Evolutionary conservation across 1,140 invertebrate genomes (phyloP).

Genomic region (Phenacoccus solenopsis): DNA sequence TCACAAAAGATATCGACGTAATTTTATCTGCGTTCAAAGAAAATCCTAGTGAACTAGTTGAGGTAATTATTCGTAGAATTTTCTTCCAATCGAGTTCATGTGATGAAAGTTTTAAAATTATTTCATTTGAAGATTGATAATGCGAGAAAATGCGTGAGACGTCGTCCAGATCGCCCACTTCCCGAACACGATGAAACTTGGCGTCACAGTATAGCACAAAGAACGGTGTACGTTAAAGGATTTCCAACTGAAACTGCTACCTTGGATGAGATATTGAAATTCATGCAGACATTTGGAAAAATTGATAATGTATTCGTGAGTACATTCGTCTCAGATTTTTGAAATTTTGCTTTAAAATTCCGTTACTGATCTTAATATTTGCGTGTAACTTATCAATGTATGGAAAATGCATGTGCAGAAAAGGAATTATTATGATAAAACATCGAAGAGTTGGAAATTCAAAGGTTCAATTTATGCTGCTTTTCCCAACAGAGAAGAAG

Average conservation of each 20-base stretch:
- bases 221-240: conserved; percentile 80
- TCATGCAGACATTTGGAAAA: conserved; percentile 48
- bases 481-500: conserved; percentile 60
- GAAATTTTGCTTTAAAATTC: no score
- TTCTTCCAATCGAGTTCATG: background rate
- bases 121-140: conserved; percentile 35
- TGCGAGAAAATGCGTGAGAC: conserved; percentile 65
- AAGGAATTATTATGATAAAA: conserved; percentile 53
- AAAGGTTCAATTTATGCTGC: conserved; percentile 84
- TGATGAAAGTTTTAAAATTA: background rate
- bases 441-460: conserved; percentile 50
- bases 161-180: conserved; percentile 58
- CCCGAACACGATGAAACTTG: conserved; percentile 75
- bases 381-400: no score
- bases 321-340: no score
- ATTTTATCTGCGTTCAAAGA: conserved; percentile 63
- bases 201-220: conserved; percentile 55
- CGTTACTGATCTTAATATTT: no score
- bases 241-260: conserved; percentile 54
- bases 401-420: no score
- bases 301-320: conserved; percentile 60
- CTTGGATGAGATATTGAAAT: conserved; percentile 59
- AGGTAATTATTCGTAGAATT: conserved; percentile 20
- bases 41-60: conserved; percentile 37
- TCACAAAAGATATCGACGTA: conserved; percentile 52